Evolutionary conservation across 2,113 vertebrate species (phyloP).

Genomic region (Hirundichthys speculiger): DNA sequence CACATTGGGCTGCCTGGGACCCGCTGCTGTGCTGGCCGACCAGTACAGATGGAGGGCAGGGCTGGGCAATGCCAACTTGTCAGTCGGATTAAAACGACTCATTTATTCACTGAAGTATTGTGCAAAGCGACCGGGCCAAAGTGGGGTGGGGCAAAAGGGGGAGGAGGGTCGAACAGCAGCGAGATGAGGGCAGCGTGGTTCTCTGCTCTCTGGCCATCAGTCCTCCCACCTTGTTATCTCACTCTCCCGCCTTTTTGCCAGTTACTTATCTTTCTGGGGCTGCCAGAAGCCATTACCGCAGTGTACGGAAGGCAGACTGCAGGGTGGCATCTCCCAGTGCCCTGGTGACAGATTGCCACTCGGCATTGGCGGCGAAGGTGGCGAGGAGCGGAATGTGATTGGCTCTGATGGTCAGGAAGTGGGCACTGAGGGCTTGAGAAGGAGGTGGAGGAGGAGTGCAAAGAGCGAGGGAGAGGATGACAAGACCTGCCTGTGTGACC

Average conservation of each 20-base stretch:
- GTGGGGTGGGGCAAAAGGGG: constrained; percentile 75
- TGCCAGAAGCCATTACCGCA: constrained; percentile 99
- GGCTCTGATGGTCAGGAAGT: constrained; percentile 93
- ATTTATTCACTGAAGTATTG: constrained; percentile 99
- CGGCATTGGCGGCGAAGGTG: constrained; percentile 91
- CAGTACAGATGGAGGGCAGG: constrained; percentile 99
- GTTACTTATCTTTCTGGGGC: constrained; percentile 81
- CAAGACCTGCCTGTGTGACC: constrained; percentile 82
- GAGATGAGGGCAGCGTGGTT: constrained; percentile 73
- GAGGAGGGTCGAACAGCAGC: constrained; percentile 73
- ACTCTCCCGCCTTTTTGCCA: constrained; percentile 77
- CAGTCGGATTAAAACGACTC: constrained; percentile 99
- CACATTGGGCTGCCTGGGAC: constrained; percentile 82
- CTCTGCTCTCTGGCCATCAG: constrained; percentile 67
- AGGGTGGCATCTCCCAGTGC: constrained; percentile 92
- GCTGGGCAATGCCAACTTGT: constrained; percentile 98
- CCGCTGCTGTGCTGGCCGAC: constrained; percentile 84
- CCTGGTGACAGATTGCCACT: constrained; percentile 98
- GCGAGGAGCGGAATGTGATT: constrained; percentile 89
- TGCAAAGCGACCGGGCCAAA: constrained; percentile 95
- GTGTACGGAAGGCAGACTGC: constrained; percentile 96
- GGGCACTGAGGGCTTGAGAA: constrained; percentile 81
- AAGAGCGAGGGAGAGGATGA: constrained; percentile 74
- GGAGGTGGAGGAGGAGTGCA: constrained; percentile 60
- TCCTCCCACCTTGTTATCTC: constrained; percentile 80